phyloP scores from a whole-genome alignment of 53 echinoderm and acorn worm genomes.

The Arbacia lixula region DNA sequence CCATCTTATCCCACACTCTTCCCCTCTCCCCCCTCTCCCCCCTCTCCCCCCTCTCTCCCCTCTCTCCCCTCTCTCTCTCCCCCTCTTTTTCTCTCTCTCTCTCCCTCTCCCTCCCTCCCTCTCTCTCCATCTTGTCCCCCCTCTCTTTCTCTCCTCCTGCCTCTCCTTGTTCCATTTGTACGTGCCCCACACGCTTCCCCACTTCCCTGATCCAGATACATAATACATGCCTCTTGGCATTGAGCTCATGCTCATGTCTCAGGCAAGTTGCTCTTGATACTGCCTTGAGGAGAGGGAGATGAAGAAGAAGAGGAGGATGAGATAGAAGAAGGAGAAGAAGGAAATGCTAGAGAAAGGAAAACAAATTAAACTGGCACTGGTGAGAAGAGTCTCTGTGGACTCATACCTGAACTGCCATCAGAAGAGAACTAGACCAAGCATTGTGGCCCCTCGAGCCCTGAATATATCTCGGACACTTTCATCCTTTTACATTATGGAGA shows the following conservation, averaged over 20 bases:
- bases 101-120: neutral
- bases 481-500: too few species aligned
- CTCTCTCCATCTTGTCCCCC: constrained; percentile 15
- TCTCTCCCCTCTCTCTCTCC: constrained; percentile 14
- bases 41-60: constrained; percentile 23
- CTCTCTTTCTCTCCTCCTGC: neutral
- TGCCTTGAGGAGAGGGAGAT: too few species aligned
- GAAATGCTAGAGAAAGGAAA: neutral
- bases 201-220: constrained; percentile 17
- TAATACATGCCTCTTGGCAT: constrained; percentile 25
- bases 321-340: neutral
- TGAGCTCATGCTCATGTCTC: too few species aligned
- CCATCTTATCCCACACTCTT: neutral
- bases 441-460: too few species aligned
- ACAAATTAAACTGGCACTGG: neutral
- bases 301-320: neutral
- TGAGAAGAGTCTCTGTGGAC: too few species aligned
- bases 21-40: constrained; percentile 4
- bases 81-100: neutral
- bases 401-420: too few species aligned
- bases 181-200: neutral
- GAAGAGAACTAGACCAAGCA: too few species aligned
- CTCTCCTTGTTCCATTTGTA: neutral
- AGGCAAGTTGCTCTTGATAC: too few species aligned
- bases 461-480: too few species aligned